Conservation (phyloP, 2,797 vertebrate species). For the Galagoides demidoff region DNA sequence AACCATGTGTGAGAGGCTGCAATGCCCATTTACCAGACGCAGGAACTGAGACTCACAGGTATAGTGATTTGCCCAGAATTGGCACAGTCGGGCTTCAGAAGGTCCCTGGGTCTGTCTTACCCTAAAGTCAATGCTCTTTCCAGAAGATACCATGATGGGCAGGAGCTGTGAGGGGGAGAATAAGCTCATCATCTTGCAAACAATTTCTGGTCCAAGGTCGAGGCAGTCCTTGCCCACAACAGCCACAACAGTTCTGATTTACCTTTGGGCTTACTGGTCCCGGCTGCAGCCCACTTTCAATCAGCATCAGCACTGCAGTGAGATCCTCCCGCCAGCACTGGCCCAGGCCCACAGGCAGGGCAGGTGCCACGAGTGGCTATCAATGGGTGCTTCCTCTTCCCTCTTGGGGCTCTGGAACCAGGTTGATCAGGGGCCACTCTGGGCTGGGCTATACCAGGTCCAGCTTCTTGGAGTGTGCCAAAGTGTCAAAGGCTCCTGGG, state of each 20-base stretch:
- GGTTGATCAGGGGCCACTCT: not conserved
- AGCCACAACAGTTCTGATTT: rapidly evolving
- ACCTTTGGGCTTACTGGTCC: not conserved
- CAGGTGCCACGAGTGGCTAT: rapidly evolving
- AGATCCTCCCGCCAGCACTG: not conserved
- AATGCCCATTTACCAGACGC: not conserved
- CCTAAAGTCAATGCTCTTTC: not conserved
- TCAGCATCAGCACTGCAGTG: rapidly evolving
- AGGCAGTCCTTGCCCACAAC: not conserved
- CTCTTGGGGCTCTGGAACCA: rapidly evolving
- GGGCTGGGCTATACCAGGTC: not conserved
- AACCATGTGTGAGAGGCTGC: rapidly evolving
- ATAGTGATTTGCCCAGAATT: not conserved
- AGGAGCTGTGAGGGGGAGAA: not conserved
- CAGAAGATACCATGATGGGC: not conserved
- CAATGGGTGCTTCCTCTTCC: not conserved
- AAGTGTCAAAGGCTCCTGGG: not conserved
- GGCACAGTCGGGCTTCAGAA: not conserved
- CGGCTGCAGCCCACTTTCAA: not conserved
- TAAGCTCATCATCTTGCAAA: not conserved
- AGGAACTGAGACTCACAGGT: not conserved
- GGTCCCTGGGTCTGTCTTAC: not conserved
- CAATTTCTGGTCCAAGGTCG: rapidly evolving
- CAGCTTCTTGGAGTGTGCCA: not conserved
- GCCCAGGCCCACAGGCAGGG: not conserved